These are phyloP conservation scores for Eidolon helvum DNA, from an alignment of 2,113 vertebrate species.

Conservation along the genomic window DNA sequence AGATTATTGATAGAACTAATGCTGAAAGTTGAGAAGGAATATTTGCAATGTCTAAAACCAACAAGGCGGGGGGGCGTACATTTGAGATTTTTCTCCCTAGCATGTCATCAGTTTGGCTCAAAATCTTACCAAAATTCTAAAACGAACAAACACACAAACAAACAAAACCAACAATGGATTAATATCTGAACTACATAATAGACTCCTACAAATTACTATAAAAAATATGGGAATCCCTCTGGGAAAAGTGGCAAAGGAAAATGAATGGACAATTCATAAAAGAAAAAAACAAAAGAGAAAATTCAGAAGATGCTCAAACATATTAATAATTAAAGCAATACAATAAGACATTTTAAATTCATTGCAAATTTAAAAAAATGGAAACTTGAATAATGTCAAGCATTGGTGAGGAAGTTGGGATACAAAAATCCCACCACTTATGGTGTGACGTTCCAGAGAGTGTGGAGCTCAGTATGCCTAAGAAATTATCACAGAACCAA, in stretches of 20 bases:
- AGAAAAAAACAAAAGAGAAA: constrained; percentile 11
- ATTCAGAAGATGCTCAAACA: background rate
- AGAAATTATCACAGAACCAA: background rate
- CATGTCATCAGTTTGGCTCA: background rate
- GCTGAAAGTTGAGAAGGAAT: background rate
- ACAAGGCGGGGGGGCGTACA: background rate
- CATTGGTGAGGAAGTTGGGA: background rate
- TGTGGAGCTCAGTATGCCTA: background rate
- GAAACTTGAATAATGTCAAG: background rate
- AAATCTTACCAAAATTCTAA: background rate
- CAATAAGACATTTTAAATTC: background rate
- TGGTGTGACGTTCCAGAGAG: background rate
- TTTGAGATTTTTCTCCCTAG: background rate
- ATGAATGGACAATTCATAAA: background rate
- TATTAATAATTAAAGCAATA: background rate
- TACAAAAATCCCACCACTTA: background rate
- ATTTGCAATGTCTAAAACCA: background rate
- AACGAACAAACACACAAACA: background rate
- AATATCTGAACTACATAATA: background rate
- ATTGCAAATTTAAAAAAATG: background rate
- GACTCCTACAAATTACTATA: background rate
- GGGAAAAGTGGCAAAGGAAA: background rate
- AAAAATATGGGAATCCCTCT: background rate
- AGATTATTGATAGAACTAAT: background rate
- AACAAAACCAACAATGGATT: background rate